Conservation (phyloP, 2,113 vertebrate genomes). For the Chamaetylas fuelleborni region DNA sequence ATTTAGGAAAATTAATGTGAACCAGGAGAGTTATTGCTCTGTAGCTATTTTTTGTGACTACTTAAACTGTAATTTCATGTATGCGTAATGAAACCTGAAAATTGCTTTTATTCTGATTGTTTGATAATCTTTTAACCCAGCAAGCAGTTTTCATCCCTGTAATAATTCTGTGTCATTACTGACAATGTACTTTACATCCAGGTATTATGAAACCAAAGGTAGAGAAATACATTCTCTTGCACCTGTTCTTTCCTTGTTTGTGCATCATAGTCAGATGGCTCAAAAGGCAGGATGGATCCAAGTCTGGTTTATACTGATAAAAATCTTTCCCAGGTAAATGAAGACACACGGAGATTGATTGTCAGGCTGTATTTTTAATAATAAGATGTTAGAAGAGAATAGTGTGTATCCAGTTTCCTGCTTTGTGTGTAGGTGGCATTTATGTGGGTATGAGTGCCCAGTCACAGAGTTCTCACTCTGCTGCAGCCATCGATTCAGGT, state of each 20-base stretch:
- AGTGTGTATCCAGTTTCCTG: not conserved
- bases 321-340: not conserved
- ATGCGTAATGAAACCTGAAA: not conserved
- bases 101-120: not conserved
- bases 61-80: not conserved
- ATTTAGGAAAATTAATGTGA: not conserved
- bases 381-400: not conserved
- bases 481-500: not conserved
- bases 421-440: not conserved
- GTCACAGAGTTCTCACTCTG: not conserved
- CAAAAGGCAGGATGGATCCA: not conserved
- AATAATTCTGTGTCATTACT: not conserved
- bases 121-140: constrained; percentile 18
- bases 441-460: not conserved
- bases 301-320: not conserved
- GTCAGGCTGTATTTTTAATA: not conserved
- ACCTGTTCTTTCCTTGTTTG: not conserved
- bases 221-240: not conserved
- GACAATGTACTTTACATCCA: not conserved
- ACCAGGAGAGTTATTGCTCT: not conserved
- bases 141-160: not conserved
- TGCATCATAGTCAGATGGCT: not conserved
- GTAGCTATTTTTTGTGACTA: not conserved
- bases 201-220: not conserved
- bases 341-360: not conserved